Base-by-base conservation (phyloP, 2,888 invertebrate genomes). In the Torymus aiolomorphi region DNA sequence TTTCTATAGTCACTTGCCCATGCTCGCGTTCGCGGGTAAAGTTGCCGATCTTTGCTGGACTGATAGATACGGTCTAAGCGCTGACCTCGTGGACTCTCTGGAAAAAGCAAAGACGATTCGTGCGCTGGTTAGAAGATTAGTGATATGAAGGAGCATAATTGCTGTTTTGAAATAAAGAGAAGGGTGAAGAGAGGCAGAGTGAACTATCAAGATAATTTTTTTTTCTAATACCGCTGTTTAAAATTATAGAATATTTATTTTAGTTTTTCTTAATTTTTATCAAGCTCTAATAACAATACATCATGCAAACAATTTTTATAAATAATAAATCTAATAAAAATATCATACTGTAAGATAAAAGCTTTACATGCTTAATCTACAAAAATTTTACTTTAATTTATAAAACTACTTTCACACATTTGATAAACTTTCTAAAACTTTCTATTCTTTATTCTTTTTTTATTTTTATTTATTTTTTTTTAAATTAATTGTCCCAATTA, bases 1-100 rank as follows among this genome's bases (percentile, higher is more conserved):
- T 71, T 56, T 63, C 82, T 73, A 83, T 83, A 85, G 85, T 91
- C 89, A 91, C 88, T 91, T 91, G 82, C 93, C 93, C 92, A 93
- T 93, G 90, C 96, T 92, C 86, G 95, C 94, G 92, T 96, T 96
- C 88, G 96, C 95, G 88, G 97, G 97, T 91, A 97, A 93, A 86
- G 97, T 97, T 84, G 96, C 96, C 89, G 96, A 96, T 91, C 96
- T 94, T 92, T 96, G 96, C 91, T 94, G 93, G 85, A 93, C 93
- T 90, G 94, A 93, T 91, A 94, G 92, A 90, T 94, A 95, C 84
- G 94, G 93, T 92, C 95, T 95, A 89, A 95, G 91, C 88, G 94
- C 94, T 85, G 95, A 95, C 86, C 95, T 93, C 89, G 95, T 95
- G 56, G 95, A 95, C 90, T 96, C 95, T 91, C 95, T 95, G 92